Base-by-base conservation (phyloP, 2,797 vertebrate species). In the Propithecus deckenii region DNA sequence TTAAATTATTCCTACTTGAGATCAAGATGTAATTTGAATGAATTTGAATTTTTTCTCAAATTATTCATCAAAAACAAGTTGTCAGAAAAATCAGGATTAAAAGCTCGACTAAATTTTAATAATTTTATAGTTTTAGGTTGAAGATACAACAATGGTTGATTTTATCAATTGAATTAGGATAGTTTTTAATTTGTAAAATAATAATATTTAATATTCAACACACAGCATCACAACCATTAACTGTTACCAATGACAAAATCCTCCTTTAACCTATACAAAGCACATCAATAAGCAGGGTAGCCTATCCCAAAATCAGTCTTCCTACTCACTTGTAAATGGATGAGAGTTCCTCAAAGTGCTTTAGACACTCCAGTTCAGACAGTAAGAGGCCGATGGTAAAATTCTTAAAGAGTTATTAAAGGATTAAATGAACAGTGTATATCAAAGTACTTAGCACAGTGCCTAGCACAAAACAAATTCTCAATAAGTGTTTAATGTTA, bases 21-120 rank as follows among this genome's bases (percentile, higher is more conserved):
- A 78, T 74, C 5, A 88, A 76, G 7, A 7, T 72, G 7, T 74
- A 95, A 65, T 67, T 71, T 80, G 10, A 95, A 67, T 52, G 10
- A 78, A 86, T 94, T 83, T 84, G 11, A 85, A 55, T 78, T 92
- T 71, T 80, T 75, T 38, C 25, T 95, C 32, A 81, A 93, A 87
- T 20, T 81, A 52, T 35, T 83, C 41, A 91, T 87, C 41, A 38
- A 7, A 92, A 71, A 57, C 10, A 65, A 59, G 5, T 43, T 78
- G 10, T 4, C 38, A 85, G 30, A 84, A 81, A 80, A 11, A 22
- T 59, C 61, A 55, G 59, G 30, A 81, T 74, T 43, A 83, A 92
- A 57, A 83, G 17, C 17, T 65, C n/a, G 38, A 63, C 48, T 76
- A 63, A 78, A 52, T 78, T 52, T 67, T 20, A 55, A 75, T 13